These are phyloP conservation scores for Pelagia noctiluca DNA, from an alignment of 30 jellyfish, hydroid and myxozoan genomes.

Conservation along the genomic window DNA sequence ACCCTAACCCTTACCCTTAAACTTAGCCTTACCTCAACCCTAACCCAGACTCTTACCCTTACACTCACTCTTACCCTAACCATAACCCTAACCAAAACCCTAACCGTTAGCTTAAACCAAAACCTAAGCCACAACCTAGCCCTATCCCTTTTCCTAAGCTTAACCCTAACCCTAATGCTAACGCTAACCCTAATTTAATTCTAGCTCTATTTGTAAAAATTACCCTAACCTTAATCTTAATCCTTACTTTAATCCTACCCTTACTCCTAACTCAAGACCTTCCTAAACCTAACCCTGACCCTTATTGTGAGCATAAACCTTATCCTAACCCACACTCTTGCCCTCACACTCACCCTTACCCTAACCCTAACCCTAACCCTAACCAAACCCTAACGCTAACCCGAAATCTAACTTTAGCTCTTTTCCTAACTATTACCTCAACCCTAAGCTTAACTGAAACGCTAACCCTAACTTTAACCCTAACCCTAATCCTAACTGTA, in stretches of 20 bases:
- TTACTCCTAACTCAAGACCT: not conserved
- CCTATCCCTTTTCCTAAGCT: not conserved
- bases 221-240: not conserved
- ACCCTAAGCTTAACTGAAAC: not conserved
- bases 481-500: not conserved
- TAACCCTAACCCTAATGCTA: no score
- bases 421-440: not conserved
- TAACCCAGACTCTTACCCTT: not conserved
- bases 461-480: not conserved
- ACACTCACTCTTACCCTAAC: not conserved
- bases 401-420: not conserved
- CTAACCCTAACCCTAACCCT: slow-evolving; percentile 8
- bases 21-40: not conserved
- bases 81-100: slow-evolving; percentile 1
- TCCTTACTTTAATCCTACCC: no score
- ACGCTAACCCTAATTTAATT: not conserved
- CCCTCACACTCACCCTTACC: not conserved
- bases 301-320: not conserved
- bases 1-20: not conserved
- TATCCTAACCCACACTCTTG: not conserved
- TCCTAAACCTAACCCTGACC: not conserved
- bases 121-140: not conserved
- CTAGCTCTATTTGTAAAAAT: not conserved
- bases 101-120: no score
- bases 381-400: not conserved